These are phyloP conservation scores for Epizoanthus scotinus DNA, from an alignment of 92 coral and sea anemone genomes.

Conservation along the genomic window DNA sequence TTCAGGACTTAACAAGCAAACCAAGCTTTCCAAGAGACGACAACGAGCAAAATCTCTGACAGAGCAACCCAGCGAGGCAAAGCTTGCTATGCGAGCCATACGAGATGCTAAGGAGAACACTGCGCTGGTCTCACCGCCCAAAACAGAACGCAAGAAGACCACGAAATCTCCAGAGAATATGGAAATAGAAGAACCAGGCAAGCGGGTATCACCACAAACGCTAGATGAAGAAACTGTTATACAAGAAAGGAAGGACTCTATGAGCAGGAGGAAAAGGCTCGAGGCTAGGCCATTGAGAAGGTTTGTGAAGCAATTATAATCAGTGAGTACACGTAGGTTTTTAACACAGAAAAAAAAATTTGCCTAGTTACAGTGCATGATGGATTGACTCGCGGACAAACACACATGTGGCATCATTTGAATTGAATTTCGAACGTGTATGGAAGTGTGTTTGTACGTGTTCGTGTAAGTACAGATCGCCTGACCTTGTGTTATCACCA, in stretches of 20 bases:
- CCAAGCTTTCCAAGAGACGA: conserved; percentile 28
- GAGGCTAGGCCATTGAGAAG: conserved; percentile 46
- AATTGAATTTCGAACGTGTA: no score
- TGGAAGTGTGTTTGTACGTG: background rate
- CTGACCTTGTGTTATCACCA: conserved; percentile 69
- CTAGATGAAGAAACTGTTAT: conserved; percentile 10
- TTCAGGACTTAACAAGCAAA: conserved; percentile 7
- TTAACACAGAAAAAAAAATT: no score
- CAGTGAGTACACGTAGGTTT: no score
- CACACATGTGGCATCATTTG: background rate
- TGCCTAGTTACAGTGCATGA: no score
- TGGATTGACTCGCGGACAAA: no score
- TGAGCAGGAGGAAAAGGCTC: conserved; percentile 22
- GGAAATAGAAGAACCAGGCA: conserved; percentile 34
- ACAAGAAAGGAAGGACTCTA: conserved; percentile 33
- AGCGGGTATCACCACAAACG: conserved; percentile 31
- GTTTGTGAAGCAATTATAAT: background rate
- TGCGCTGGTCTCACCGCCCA: conserved; percentile 8
- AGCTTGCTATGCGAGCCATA: conserved; percentile 38
- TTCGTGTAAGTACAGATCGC: background rate
- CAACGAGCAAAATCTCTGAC: conserved; percentile 27
- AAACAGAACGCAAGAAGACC: conserved; percentile 9
- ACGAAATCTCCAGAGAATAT: conserved; percentile 28
- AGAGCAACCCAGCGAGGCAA: conserved; percentile 38
- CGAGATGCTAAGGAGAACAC: conserved; percentile 19